These are phyloP conservation scores for Temnothorax ravouxi DNA, from an alignment of 2,888 invertebrate genomes.

Conservation along the genomic window DNA sequence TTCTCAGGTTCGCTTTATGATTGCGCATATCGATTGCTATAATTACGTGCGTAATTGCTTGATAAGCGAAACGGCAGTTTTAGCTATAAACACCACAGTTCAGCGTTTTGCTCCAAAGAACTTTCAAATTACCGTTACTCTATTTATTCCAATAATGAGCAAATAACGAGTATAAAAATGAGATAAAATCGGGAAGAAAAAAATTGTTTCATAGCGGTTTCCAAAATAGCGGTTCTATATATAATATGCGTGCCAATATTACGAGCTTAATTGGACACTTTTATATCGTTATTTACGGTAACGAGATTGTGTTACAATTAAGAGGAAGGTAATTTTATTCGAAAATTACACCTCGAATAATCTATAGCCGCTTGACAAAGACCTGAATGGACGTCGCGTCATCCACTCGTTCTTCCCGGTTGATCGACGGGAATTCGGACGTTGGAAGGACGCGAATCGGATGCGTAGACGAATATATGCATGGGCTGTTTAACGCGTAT, in stretches of 20 bases:
- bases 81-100: not conserved
- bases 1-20: not conserved
- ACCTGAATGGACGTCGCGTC: not conserved
- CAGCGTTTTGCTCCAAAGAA: not conserved
- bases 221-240: not conserved
- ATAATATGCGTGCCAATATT: not conserved
- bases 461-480: slow-evolving; percentile 31
- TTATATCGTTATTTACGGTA: slow-evolving; percentile 19
- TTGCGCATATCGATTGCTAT: slow-evolving; percentile 9
- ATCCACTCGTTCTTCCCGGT: slow-evolving; percentile 33
- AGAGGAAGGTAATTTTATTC: not conserved
- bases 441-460: slow-evolving; percentile 35
- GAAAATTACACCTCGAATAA: not conserved
- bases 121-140: not conserved
- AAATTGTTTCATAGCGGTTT: slow-evolving; percentile 4
- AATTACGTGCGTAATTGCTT: slow-evolving; percentile 2
- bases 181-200: slow-evolving; percentile 24
- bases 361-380: not conserved
- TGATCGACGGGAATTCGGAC: slow-evolving; percentile 40
- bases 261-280: slow-evolving; percentile 23
- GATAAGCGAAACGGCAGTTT: not conserved
- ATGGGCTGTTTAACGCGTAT: slow-evolving; percentile 63
- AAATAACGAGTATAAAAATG: slow-evolving; percentile 14
- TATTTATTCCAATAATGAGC: slow-evolving; percentile 1
- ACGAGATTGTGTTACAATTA: not conserved